Conservation (phyloP, 2,888 invertebrate species). For the Trichogramma evanescens region DNA sequence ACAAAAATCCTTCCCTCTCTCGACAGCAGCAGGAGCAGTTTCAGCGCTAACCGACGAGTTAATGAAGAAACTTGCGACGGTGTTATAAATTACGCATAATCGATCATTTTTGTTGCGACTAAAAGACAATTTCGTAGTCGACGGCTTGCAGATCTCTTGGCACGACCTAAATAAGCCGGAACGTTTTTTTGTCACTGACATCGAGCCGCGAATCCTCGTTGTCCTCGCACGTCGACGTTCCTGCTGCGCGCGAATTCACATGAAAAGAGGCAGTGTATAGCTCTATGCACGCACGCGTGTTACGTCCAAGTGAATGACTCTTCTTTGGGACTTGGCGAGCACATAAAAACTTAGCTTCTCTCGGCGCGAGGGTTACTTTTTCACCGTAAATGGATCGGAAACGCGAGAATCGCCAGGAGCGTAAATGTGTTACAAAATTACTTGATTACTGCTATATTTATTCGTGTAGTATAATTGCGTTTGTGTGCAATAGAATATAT, state of each 20-base stretch:
- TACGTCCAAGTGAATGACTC: too few species aligned
- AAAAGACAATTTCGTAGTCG: too few species aligned
- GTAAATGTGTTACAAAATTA: slow-evolving; percentile 37
- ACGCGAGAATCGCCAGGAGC: slow-evolving; percentile 29
- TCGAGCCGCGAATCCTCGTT: neutral
- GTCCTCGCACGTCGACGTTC: neutral
- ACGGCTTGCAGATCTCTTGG: slow-evolving; percentile 12
- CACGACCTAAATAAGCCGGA: slow-evolving; percentile 16
- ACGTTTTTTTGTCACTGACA: neutral
- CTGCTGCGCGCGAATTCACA: neutral
- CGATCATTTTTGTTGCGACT: too few species aligned
- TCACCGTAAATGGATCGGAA: slow-evolving; percentile 42
- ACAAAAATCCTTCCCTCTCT: neutral
- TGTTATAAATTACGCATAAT: too few species aligned
- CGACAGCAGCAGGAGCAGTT: neutral
- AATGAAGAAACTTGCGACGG: too few species aligned
- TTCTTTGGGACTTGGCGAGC: too few species aligned
- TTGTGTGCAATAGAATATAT: too few species aligned
- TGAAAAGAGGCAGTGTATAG: neutral
- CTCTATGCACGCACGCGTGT: neutral
- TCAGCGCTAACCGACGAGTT: too few species aligned
- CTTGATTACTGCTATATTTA: too few species aligned
- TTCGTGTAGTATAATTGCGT: too few species aligned
- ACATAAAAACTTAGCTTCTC: too few species aligned
- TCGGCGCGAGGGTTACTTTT: slow-evolving; percentile 28